Base-by-base conservation (phyloP, 2,113 vertebrate genomes). In the Colossoma macropomum region DNA sequence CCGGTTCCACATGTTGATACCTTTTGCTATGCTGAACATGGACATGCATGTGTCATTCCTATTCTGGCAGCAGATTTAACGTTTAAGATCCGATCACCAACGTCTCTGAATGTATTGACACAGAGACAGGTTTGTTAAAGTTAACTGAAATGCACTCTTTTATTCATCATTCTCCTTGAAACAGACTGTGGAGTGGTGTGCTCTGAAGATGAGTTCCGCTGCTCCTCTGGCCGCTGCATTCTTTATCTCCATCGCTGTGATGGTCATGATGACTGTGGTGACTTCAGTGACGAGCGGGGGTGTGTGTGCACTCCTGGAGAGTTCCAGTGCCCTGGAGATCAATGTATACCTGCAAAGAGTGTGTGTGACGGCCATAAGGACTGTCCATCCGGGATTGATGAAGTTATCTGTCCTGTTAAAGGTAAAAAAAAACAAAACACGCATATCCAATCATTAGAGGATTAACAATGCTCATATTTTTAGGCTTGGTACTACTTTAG, bases 261-360 rank as follows among this genome's bases (percentile, higher is more conserved):
- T 0, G 95, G 97, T 12, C 95, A 87, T 3, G 93, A 97, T 0
- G 94, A 98, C 93, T 98, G 97, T 4, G 96, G 94, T 0, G 96
- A 98, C 65, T 91, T 95, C 70, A 96, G 95, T 0, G 97, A 98
- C 15, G 97, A 99, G 86, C 88, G 82, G 0, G 93, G 89, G 86
- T 98, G 93, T 85, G 69, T 86, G 0, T 98, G 97, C 83, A 84
- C 88, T 3, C 28, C 84, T 0, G 95, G 91, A 12, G 89, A 92
- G 16, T 92, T 97, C 81, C 94, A 96, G 91, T 98, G 97, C n/a
- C 94, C 94, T 0, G 89, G 92, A 0, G 90, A 87, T 0, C 85
- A 1, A 45, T 98, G 97, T 87, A 76, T 96, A 17, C 82, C 94
- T 21, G 88, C 80, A 0, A 71, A 91, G 12, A 88, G 86, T 63